Percentiles rank a stretch among this genome's conserved stretches.
These are phyloP conservation scores for Phoeniculus purpureus DNA, from an alignment of 2,797 vertebrate species.

Conservation along the genomic window DNA sequence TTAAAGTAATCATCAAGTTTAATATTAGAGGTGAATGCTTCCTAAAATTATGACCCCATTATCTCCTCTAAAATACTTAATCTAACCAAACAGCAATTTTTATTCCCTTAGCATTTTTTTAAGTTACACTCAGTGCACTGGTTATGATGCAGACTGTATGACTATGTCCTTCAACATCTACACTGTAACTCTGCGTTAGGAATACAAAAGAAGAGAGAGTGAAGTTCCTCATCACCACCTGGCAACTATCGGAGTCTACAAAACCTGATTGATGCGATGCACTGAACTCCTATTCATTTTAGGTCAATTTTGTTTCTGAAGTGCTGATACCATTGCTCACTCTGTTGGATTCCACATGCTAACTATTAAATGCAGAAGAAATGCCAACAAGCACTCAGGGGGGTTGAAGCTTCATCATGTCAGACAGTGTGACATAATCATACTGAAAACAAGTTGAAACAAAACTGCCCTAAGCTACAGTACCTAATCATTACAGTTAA, in stretches of 20 bases:
- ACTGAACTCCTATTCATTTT: background rate
- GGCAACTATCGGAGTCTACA: background rate
- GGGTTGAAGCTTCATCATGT: background rate
- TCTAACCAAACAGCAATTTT: background rate
- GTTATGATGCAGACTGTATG: background rate
- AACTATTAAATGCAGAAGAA: background rate
- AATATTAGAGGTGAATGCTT: background rate
- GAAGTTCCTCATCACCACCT: background rate
- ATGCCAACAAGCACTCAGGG: accelerated
- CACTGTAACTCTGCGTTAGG: background rate
- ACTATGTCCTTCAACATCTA: background rate
- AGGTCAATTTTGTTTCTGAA: background rate
- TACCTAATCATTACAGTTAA: background rate
- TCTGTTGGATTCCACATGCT: background rate
- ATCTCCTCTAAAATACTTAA: background rate
- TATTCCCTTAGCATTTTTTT: background rate
- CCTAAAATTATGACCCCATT: background rate
- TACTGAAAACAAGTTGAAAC: background rate
- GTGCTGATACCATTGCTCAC: background rate
- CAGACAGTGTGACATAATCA: background rate
- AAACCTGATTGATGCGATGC: background rate
- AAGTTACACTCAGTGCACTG: background rate
- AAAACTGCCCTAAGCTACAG: background rate
- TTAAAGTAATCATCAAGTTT: background rate
- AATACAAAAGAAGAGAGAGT: background rate